phyloP scores from a whole-genome alignment of 2,888 invertebrate species.

The Ferrisia virgata region DNA sequence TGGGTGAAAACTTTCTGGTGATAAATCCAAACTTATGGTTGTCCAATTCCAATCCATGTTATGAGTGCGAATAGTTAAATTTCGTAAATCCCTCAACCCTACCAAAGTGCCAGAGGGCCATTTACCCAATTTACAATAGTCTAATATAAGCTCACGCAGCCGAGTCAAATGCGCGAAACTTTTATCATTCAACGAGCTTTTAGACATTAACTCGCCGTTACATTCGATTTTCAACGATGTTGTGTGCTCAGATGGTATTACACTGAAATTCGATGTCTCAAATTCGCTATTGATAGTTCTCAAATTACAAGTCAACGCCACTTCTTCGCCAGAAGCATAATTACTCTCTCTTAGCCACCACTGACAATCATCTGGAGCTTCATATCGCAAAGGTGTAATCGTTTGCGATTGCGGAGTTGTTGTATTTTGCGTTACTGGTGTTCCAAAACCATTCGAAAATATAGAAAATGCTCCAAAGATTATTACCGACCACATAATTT shows the following conservation, averaged over 20 bases:
- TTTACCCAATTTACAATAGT: conserved; percentile 81
- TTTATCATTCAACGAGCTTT: conserved; percentile 71
- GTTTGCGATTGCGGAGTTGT: conserved; percentile 49
- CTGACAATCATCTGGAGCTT: conserved; percentile 82
- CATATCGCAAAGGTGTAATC: conserved; percentile 60
- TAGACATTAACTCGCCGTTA: conserved; percentile 75
- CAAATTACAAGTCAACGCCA: conserved; percentile 73
- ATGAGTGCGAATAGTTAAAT: conserved; percentile 79
- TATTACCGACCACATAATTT: background rate
- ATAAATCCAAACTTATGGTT: conserved; percentile 79
- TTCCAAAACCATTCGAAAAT: background rate
- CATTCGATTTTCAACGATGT: conserved; percentile 74
- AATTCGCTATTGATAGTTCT: conserved; percentile 83
- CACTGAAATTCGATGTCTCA: conserved; percentile 83
- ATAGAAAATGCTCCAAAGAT: background rate
- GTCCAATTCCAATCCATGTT: conserved; percentile 85
- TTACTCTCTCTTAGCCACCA: conserved; percentile 62
- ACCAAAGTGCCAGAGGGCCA: conserved; percentile 76
- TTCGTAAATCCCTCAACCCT: conserved; percentile 75
- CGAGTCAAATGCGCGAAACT: conserved; percentile 77
- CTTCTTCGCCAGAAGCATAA: conserved; percentile 58
- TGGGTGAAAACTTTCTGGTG: conserved; percentile 71
- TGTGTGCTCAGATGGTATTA: conserved; percentile 79
- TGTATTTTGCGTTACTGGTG: background rate
- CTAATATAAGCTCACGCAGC: conserved; percentile 74